Base-by-base conservation (phyloP, 2,797 vertebrate genomes). In the Malacoctenus gilli region DNA sequence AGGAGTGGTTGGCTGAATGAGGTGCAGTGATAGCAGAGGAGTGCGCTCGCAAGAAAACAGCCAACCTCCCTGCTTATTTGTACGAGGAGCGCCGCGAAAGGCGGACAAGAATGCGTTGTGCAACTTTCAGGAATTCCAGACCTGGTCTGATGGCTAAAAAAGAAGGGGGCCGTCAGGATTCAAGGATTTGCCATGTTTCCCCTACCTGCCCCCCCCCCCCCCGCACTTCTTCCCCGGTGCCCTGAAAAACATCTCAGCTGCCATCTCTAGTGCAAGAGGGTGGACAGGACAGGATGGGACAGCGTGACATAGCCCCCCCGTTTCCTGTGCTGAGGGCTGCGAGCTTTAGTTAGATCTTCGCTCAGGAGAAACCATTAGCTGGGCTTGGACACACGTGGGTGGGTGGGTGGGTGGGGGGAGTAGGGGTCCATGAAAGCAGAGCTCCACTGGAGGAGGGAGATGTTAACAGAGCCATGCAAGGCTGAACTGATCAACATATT, bases 71-170 rank as follows among this genome's bases (percentile, higher is more conserved):
- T 30, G 35, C 55, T 66, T 51, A 66, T 87, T 81, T 85, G 82
- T 64, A 63, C 11, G 59, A 55, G 47, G 59, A 82, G 60, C 77
- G 62, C 68, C 25, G 78, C 74, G 76, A 86, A 87, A 86, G 76
- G 36, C 21, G 59, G 43, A 73, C 57, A 82, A 80, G 79, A 87
- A 85, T 75, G 81, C 77, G 82, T 90, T 89, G 83, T 87, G 72
- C 85, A 89, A 90, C 85, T 53, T 80, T 83, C 65, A 85, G 72
- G 74, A 86, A 89, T 87, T 89, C 87, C 87, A 90, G 85, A 75
- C 80, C 55, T 65, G 64, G 63, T 79, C 81, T 91, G 88, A 92
- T 91, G 89, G 84, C 85, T 90, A 86, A 89, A 92, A 93, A 91
- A 92, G 84, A 85, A 87, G 87, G 81, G 66, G 64, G 73, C 68